These are phyloP conservation scores for Morone saxatilis DNA, from an alignment of 2,113 vertebrate genomes.

Conservation along the genomic window DNA sequence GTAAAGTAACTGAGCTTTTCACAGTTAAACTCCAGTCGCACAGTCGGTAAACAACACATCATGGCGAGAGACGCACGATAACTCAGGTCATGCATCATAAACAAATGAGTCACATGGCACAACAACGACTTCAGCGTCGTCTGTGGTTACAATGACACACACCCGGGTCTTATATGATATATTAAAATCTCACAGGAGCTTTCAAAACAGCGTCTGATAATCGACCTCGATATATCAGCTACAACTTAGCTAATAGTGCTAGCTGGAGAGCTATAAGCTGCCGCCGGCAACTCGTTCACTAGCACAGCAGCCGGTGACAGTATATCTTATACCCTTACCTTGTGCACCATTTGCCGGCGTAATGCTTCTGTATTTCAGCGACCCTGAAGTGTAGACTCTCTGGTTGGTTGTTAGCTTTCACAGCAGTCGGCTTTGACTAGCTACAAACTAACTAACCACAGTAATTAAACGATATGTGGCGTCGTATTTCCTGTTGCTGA, in stretches of 20 bases:
- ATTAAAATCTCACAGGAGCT: background rate
- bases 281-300: background rate
- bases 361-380: background rate
- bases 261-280: slow-evolving; percentile 3
- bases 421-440: background rate
- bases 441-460: background rate
- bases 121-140: background rate
- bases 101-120: background rate
- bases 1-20: background rate
- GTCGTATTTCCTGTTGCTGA: slow-evolving; percentile 47
- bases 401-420: background rate
- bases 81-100: background rate
- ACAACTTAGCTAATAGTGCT: slow-evolving; percentile 26
- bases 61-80: background rate
- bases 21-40: background rate
- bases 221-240: background rate
- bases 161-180: background rate
- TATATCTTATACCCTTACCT: slow-evolving; percentile 18
- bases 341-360: background rate
- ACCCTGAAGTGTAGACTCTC: background rate
- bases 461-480: background rate
- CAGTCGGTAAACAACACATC: background rate
- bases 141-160: background rate
- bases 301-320: background rate
- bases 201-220: background rate